Conservation (phyloP, 2,113 vertebrate species). For the Ranitomeya imitator region DNA sequence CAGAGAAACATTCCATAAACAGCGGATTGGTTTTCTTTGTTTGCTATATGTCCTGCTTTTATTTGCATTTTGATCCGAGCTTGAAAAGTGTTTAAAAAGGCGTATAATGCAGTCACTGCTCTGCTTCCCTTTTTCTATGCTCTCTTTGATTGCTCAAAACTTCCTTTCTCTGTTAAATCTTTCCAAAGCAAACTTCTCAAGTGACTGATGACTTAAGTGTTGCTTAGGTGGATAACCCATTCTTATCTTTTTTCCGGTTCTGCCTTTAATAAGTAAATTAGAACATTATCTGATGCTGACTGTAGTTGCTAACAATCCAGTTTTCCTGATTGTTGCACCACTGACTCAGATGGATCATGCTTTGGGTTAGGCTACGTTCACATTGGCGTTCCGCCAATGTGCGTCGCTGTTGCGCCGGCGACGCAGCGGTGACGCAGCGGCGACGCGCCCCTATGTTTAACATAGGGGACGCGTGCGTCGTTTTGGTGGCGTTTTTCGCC, state of each 20-base stretch:
- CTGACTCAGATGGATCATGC: too few species aligned
- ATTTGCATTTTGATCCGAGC: background rate
- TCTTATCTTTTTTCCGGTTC: background rate
- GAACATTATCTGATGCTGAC: background rate
- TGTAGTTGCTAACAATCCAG: background rate
- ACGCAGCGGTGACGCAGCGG: too few species aligned
- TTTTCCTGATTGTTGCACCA: background rate
- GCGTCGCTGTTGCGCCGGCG: too few species aligned
- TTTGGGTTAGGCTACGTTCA: too few species aligned
- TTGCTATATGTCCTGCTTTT: background rate
- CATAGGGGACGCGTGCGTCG: too few species aligned
- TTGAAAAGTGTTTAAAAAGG: slow-evolving; percentile 18
- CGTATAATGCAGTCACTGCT: slow-evolving; percentile 7
- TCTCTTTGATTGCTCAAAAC: slow-evolving; percentile 13
- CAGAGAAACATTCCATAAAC: slow-evolving; percentile 18
- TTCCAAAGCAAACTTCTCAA: slow-evolving; percentile 26
- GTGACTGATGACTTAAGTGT: slow-evolving; percentile 22
- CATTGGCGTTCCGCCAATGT: too few species aligned
- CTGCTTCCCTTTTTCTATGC: slow-evolving; percentile 24
- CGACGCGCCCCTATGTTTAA: too few species aligned
- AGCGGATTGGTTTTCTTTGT: background rate
- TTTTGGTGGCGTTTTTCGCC: too few species aligned
- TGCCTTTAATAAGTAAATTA: background rate
- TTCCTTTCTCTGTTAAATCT: background rate
- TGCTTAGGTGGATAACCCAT: background rate